Evolutionary conservation across 2,797 vertebrate genomes (phyloP), one percentile per base, ranked within the genome.

Genomic region (Psittacula echo): DNA sequence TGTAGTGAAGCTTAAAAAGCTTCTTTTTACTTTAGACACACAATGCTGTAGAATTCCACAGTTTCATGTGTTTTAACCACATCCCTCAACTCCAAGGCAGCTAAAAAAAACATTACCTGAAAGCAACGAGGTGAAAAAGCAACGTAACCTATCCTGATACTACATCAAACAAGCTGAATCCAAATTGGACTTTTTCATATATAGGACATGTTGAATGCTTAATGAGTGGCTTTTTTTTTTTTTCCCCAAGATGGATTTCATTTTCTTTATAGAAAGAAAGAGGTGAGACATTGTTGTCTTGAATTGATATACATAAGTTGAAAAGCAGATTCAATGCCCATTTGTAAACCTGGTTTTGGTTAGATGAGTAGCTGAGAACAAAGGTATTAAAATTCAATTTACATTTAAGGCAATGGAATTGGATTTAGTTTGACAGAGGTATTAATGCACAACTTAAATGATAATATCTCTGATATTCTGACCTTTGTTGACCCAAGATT

Each of bases 401-500:
- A 85, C 23, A 56, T 50, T 85, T 79, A 72, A 84, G 30, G 26
- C n/a, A 89, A 85, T 7, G 9, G 26, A 74, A 72, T 7, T 56
- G 8, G 44, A 64, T 58, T 48, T 53, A 75, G 51, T 73, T 85
- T 71, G 47, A 87, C 24, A 44, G 68, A 84, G 6, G 9, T 22
- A 86, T 48, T 80, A 19, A 66, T 4, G 13, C 76, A 88, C 7
- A 74, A 39, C 15, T 37, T 56, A 87, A 95, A 47, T 11, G 0
- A 37, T 39, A 58, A 30, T 41, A 79, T 86, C n/a, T 12, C 34
- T 77, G 39, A 58, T 26, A 51, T 45, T 85, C 97, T 96, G 58
- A 99, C 99, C 99, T 99, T 99, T 78, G 99, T 99, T 95, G 99
- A 99, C 60, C 99, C 99, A 79, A 99, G 98, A 96, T 99, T 99